Conservation (phyloP, 2,888 invertebrate species). For the Deroplatys truncata region DNA sequence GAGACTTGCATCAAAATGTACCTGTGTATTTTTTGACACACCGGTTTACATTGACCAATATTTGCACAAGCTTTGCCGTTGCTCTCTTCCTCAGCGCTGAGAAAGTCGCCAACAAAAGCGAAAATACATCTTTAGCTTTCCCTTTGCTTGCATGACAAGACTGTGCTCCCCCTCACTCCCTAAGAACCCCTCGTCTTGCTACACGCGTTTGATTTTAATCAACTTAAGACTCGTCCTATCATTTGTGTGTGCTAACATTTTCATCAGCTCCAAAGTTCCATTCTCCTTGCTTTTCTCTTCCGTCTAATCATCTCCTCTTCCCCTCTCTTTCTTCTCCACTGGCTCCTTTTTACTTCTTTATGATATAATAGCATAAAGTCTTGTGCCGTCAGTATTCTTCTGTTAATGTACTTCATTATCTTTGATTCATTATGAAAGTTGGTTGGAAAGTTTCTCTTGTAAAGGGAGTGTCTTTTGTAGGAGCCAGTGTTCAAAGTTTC, state of each 20-base stretch:
- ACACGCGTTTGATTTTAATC: background rate
- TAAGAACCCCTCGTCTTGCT: background rate
- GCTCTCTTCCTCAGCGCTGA: background rate
- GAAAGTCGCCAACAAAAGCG: background rate
- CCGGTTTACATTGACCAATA: too few relatives aligned
- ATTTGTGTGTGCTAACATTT: background rate
- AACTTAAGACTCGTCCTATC: background rate
- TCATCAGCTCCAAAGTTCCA: background rate
- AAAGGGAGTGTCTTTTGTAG: background rate
- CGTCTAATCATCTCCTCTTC: background rate
- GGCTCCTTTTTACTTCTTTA: slow-evolving; percentile 6
- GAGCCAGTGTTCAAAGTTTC: background rate
- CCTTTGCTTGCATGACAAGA: background rate
- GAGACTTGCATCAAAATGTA: too few relatives aligned
- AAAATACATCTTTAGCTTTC: background rate
- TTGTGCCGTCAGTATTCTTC: background rate
- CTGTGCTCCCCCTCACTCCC: background rate
- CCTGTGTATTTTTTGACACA: too few relatives aligned
- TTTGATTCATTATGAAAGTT: slow-evolving; percentile 27
- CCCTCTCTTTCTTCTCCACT: background rate
- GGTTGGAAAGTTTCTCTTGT: background rate
- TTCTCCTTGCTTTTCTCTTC: background rate
- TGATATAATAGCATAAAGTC: slow-evolving; percentile 15
- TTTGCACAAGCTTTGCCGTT: background rate
- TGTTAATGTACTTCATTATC: slow-evolving; percentile 30